Evolutionary conservation across 2,888 invertebrate species (phyloP).

Genomic region (Fragum whitleyi): DNA sequence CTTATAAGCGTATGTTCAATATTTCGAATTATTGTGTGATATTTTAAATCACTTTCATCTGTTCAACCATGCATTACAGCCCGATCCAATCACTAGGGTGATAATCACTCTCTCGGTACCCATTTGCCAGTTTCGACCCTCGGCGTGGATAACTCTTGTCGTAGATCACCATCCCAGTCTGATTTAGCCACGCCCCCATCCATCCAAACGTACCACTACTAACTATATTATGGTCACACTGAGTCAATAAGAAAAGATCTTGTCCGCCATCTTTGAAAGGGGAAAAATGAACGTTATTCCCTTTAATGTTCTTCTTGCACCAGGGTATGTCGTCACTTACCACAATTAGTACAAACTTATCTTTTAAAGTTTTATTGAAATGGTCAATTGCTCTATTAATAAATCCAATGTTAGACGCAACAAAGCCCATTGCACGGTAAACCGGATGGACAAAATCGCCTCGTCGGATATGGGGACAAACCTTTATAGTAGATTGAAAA

Average conservation of each 20-base stretch:
- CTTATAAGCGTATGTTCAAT: too few species aligned
- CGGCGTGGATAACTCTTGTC: background rate
- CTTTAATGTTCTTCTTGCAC: conserved; percentile 13
- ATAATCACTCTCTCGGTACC: background rate
- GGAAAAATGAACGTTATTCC: background rate
- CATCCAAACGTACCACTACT: background rate
- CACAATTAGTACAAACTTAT: background rate
- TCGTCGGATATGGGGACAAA: conserved; percentile 1
- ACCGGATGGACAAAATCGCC: background rate
- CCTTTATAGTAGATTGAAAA: background rate
- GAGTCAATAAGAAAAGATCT: background rate
- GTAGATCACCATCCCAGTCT: background rate
- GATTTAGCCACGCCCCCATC: too few species aligned
- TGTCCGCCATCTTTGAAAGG: background rate
- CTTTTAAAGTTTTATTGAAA: background rate
- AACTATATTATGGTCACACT: conserved; percentile 5
- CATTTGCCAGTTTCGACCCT: background rate
- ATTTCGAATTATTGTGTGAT: too few species aligned
- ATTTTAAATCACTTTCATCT: too few species aligned
- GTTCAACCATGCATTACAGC: too few species aligned
- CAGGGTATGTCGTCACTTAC: background rate
- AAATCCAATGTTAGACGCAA: background rate
- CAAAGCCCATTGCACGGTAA: background rate
- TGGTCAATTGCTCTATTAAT: background rate
- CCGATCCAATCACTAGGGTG: conserved; percentile 9